phyloP scores from a whole-genome alignment of 2,113 vertebrate species.

The Petroica traversi region DNA sequence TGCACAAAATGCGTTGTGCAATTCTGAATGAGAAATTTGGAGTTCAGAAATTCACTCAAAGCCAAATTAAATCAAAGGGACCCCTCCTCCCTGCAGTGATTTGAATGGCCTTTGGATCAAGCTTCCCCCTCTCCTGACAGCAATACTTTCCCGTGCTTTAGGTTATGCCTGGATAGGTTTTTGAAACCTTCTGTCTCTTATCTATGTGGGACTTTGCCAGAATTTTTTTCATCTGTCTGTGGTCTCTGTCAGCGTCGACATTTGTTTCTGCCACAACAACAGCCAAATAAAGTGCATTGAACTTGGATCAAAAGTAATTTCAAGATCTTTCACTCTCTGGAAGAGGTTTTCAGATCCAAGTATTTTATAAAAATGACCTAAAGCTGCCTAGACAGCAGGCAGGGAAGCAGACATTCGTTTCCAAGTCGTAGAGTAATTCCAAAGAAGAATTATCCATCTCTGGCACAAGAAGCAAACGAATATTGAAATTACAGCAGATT shows the following conservation, averaged over 20 bases:
- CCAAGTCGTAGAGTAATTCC: conserved; percentile 24
- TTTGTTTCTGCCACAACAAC: conserved; percentile 53
- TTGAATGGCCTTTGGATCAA: conserved; percentile 6
- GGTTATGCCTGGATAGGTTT: conserved; percentile 37
- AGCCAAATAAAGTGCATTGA: conserved; percentile 56
- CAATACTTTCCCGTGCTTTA: background rate
- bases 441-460: conserved; percentile 50
- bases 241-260: conserved; percentile 26
- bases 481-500: conserved; percentile 62
- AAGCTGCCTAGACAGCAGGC: conserved; percentile 2
- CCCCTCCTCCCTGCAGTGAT: background rate
- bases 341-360: conserved; percentile 47
- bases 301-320: conserved; percentile 56
- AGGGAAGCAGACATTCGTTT: background rate
- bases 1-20: background rate
- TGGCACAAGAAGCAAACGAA: conserved; percentile 30
- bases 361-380: conserved; percentile 40
- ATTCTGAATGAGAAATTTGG: background rate
- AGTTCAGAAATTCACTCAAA: conserved; percentile 21
- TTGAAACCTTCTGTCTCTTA: conserved; percentile 50
- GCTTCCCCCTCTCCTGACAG: conserved; percentile 10
- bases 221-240: conserved; percentile 38
- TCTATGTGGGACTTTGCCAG: conserved; percentile 37
- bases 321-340: conserved; percentile 24
- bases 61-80: conserved; percentile 43